Base-by-base conservation (phyloP, 2,797 vertebrate genomes). In the Gambusia yucatana region DNA sequence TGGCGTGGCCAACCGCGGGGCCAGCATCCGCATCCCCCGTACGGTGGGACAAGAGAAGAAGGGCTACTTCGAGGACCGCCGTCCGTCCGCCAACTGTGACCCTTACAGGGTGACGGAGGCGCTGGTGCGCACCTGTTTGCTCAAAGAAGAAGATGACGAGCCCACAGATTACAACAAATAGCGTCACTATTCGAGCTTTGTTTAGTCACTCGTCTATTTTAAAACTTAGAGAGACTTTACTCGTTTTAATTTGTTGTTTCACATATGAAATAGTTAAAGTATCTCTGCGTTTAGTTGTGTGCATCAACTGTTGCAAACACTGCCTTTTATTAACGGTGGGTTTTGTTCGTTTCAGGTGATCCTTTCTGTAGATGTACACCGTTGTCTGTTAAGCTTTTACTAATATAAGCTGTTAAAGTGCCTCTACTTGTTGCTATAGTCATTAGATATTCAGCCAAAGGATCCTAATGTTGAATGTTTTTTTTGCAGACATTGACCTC, bases 21-120 rank as follows among this genome's bases (percentile, higher is more conserved):
- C 98, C 85, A 99, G 98, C 91, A 99, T 99, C 93, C 98, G 98
- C 85, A 99, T 99, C 86, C 98, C 98, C 4, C 96, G 98, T 59
- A 89, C 57, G 0, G 97, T 98, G 1, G 98, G 98, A 88, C 97
- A 99, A 63, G 97, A 99, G 88, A 97, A 97, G 95, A 98, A 94
- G 86, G 98, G 98, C 76, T 99, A 99, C 95, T 98, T 99, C 0
- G 98, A 99, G 92, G 98, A 99, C 91, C 98, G 98, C 52, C 97
- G 98, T 22, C 98, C 98, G 0, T 99, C 98, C 0, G 98, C 98
- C 94, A 99, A 99, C 94, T 99, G 98, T 0, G 98, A 99, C 90
- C 98, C 98, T 0, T 99, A 97, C 0, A 95, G 94, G 0, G 98
- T 99, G 93, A 99, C 97, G 0, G 97, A 98, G 94, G 98, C 97